Evolutionary conservation across 2,797 vertebrate genomes (phyloP), one percentile per base, ranked within the genome.

Genomic region (Geotrypetes seraphini): DNA sequence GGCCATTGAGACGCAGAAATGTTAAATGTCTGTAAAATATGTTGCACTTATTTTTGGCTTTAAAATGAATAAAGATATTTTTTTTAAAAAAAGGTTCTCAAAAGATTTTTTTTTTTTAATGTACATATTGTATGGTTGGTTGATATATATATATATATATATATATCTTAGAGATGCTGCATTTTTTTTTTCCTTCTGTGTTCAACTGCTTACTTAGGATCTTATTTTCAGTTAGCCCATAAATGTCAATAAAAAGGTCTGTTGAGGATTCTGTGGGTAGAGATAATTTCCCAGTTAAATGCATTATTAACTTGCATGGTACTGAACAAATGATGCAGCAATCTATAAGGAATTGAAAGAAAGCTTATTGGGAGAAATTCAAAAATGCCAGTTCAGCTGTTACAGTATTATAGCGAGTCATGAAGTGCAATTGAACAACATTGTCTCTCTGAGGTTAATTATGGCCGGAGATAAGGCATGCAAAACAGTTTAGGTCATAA

Each of bases 361-460:
- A 43, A 54, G 36, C 8, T 12, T 36, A 34, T n/a, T 43, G 60
- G 50, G 45, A 26, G 43, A 47, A 45, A 42, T 6, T 21, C 19
- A 23, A 46, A 68, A 63, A 10, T 60, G 58, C 46, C 28, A 43
- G 37, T 46, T 73, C 63, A 70, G 68, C 63, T 61, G 22, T 10
- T 3, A 36, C 12, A 22, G 36, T 27, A 55, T 24, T 26, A 48
- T 24, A 39, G 22, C 46, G 54, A 51, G 53, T 58, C 53, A 53
- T 7, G 43, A 59, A 53, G 48, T 3, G 43, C 58, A 52, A 57
- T 57, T 56, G 45, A 46, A 57, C 32, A 66, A 63, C 66, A 61
- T 60, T 61, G 61, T 50, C 50, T 34, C 36, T 65, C 60, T 54
- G 53, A 58, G 63, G 48, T 47, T 63, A 57, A 66, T 69, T 67